These are phyloP conservation scores for Eptesicus fuscus DNA, from an alignment of 2,113 vertebrate species.

Conservation along the genomic window DNA sequence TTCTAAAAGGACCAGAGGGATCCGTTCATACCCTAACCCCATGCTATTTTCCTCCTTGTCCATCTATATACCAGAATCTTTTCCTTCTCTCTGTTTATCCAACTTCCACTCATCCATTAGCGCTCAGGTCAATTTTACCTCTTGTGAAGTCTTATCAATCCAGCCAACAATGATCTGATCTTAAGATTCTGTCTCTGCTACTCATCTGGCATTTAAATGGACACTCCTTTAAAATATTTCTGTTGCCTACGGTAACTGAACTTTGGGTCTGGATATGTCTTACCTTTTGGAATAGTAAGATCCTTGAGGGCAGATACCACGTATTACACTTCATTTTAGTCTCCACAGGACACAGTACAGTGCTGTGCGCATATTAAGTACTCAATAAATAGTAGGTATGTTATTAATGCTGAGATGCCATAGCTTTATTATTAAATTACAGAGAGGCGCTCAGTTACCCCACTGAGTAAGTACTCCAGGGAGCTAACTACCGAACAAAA, in stretches of 20 bases:
- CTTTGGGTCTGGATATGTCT: background rate
- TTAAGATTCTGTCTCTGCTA: background rate
- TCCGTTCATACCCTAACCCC: background rate
- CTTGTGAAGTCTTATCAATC: background rate
- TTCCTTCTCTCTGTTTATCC: background rate
- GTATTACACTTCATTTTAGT: slow-evolving; percentile 4
- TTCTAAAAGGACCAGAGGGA: background rate
- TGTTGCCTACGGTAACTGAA: background rate
- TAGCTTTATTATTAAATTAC: background rate
- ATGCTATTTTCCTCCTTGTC: background rate
- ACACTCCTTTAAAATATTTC: background rate
- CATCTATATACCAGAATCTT: background rate
- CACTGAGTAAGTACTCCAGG: background rate
- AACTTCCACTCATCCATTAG: background rate
- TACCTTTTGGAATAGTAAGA: background rate
- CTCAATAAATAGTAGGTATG: background rate
- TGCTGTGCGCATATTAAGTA: background rate
- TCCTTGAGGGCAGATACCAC: background rate
- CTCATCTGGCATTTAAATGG: background rate
- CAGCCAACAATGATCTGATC: background rate
- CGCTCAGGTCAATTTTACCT: background rate
- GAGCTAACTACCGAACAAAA: background rate
- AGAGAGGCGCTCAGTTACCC: background rate
- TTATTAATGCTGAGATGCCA: background rate
- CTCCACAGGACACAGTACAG: background rate